Conservation (phyloP, 2,797 vertebrate species). For the Girardinus metallicus region DNA sequence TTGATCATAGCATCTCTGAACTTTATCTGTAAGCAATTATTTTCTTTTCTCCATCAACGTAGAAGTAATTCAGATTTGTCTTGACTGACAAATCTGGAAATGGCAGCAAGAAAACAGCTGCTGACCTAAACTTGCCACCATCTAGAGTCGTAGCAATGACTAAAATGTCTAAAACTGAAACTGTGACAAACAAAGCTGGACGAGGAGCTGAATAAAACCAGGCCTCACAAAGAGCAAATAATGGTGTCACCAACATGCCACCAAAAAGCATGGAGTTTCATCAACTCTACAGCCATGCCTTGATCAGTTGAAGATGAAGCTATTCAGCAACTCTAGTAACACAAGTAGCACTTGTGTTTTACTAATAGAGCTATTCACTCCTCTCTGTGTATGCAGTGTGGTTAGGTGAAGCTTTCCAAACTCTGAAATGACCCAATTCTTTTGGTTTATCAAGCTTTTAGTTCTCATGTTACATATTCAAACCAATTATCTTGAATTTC, state of each 20-base stretch:
- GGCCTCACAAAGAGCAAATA: background rate
- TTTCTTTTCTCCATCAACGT: background rate
- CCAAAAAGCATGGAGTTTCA: background rate
- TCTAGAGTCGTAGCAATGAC: background rate
- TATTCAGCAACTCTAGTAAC: background rate
- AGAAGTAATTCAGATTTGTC: background rate
- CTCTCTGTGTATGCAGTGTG: background rate
- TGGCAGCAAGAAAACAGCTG: background rate
- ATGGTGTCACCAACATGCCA: too few relatives aligned
- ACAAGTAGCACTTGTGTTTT: background rate
- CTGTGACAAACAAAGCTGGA: background rate
- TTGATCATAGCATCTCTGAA: background rate
- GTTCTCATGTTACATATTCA: background rate
- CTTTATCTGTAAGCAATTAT: background rate
- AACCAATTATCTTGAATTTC: background rate
- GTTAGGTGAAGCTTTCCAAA: background rate
- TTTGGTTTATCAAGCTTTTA: background rate
- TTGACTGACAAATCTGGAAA: background rate
- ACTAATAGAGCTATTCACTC: background rate
- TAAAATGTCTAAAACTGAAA: background rate
- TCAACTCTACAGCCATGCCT: background rate
- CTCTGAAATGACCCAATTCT: background rate
- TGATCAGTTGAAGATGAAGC: background rate
- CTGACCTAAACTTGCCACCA: background rate
- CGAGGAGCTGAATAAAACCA: background rate